Base-by-base conservation (phyloP, 2,113 vertebrate genomes). In the Sclerurus mexicanus region DNA sequence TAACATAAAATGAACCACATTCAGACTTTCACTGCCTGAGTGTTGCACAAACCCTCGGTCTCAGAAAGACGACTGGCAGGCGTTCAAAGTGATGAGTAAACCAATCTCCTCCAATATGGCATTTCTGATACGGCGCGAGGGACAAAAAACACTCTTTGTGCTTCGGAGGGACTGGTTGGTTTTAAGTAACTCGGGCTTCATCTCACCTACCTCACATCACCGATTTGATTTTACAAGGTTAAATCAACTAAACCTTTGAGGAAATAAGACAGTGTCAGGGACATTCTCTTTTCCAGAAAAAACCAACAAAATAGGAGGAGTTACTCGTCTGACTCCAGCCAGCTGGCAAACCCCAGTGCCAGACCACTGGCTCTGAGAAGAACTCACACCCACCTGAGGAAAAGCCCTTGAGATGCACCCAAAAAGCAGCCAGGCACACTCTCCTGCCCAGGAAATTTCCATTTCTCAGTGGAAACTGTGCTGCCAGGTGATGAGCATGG, bases 11-110 rank as follows among this genome's bases (percentile, higher is more conserved):
- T 9, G 69, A 96, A 52, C 66, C 85, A 82, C 81, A 85, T 37
- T 85, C 74, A 96, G 91, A 89, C 93, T 95, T 96, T 95, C 94
- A 73, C 93, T 94, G 91, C 62, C 53, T 2, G 1, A 89, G 71
- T 27, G 66, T 53, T 95, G 89, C 91, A 82, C 78, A 95, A 95
- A 73, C 58, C 25, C 58, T 69, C 9, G 1, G 24, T 52, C 74
- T 89, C 89, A 64, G 52, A 89, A 72, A 30, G 64, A 55, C 0
- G 0, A 52, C 77, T 91, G 91, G 91, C 84, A 91, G 68, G 28
- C 2, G 2, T 22, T 72, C 77, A 52, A 37, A 94, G 37, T 12
- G 66, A 95, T 69, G 73, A 91, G 77, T 53, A 95, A 83, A 81
- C 39, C 73, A 8, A 53, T 37, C 81, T 71, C 81, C 47, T 53